phyloP scores from a whole-genome alignment of 2,888 invertebrate genomes.

The Pyrgus malvae region DNA sequence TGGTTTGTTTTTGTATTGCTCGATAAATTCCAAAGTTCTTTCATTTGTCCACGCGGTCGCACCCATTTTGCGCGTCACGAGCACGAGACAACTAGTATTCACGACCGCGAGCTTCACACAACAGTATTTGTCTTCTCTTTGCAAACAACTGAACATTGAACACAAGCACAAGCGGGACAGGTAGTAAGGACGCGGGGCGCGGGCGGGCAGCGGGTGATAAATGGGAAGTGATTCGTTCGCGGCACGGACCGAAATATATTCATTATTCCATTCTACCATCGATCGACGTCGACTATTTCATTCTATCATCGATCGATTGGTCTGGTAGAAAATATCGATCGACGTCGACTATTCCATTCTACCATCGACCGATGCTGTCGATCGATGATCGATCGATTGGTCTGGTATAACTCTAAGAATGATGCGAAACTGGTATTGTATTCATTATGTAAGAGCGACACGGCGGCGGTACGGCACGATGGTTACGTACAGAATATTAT shows the following conservation, averaged over 20 bases:
- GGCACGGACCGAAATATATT: too few relatives aligned
- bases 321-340: constrained; percentile 28
- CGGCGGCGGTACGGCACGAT: too few relatives aligned
- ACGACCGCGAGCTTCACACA: constrained; percentile 1
- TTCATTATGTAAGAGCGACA: too few relatives aligned
- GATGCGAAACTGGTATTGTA: too few relatives aligned
- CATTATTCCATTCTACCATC: constrained; percentile 27
- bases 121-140: too few relatives aligned
- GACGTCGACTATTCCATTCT: constrained; percentile 29
- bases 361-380: constrained; percentile 28
- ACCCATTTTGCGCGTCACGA: constrained; percentile 40
- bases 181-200: constrained; percentile 1
- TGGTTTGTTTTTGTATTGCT: constrained; percentile 42
- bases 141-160: constrained; percentile 1
- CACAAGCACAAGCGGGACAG: not conserved
- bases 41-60: constrained; percentile 42
- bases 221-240: too few relatives aligned
- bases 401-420: constrained; percentile 9
- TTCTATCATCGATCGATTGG: constrained; percentile 29
- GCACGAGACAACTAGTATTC: constrained; percentile 33
- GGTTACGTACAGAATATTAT: too few relatives aligned
- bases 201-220: constrained; percentile 3
- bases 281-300: constrained; percentile 26
- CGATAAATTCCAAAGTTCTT: constrained; percentile 43
- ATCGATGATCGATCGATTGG: constrained; percentile 25